A percentile compares a stretch with the other conserved stretches of the same genome.
Conservation (phyloP, 2,888 invertebrate species). For the Drosophila emarginata region DNA sequence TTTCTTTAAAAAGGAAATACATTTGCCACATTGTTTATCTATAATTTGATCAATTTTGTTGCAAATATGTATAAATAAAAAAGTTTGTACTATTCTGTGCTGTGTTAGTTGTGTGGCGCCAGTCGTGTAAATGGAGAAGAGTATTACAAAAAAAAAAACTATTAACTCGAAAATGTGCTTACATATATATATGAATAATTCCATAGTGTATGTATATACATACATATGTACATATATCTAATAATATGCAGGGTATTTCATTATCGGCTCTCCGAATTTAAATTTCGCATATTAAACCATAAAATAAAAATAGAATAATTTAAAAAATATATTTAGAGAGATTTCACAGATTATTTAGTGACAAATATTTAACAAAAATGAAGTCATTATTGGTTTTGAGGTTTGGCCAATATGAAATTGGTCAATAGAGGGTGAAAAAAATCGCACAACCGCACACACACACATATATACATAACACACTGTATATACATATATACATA, state of each 20-base stretch:
- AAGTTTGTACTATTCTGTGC: background rate
- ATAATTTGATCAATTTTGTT: too few species aligned
- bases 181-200: too few species aligned
- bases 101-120: background rate
- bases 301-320: background rate
- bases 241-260: background rate
- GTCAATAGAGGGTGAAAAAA: slow-evolving; percentile 28
- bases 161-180: too few species aligned
- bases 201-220: too few species aligned
- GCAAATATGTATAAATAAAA: too few species aligned
- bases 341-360: background rate
- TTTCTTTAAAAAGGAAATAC: background rate
- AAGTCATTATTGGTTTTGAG: slow-evolving; percentile 23
- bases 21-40: too few species aligned
- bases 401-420: slow-evolving; percentile 39
- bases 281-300: background rate
- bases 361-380: slow-evolving; percentile 22
- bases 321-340: background rate
- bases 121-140: background rate
- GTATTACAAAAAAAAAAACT: too few species aligned
- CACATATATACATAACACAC: background rate
- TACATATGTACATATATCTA: too few species aligned
- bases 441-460: background rate
- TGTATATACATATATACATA: too few species aligned
- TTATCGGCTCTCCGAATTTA: background rate